Evolutionary conservation across 64 coral and sea anemone species (phyloP).

Genomic region (Montipora sp.): DNA sequence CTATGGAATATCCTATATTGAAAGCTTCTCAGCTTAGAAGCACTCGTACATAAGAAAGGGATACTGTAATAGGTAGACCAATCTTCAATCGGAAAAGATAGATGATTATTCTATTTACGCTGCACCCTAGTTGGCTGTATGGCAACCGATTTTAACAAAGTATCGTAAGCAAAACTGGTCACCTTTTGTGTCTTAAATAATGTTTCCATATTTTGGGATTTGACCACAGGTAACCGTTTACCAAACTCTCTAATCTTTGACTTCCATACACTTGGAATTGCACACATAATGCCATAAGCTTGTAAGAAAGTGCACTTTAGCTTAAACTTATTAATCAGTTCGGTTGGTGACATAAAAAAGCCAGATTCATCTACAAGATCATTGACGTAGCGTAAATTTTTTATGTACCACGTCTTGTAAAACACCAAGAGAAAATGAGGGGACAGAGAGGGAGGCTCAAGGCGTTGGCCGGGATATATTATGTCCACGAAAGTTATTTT

Average conservation of each 20-base stretch:
- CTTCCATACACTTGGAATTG: too few species aligned
- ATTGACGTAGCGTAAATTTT: not conserved
- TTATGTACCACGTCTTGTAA: not conserved
- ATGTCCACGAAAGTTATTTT: too few species aligned
- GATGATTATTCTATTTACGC: conserved; percentile 3
- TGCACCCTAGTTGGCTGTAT: conserved; percentile 6
- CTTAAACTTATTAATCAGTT: not conserved
- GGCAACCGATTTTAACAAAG: not conserved
- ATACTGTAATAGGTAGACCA: too few species aligned
- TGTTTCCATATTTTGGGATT: not conserved
- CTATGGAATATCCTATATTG: too few species aligned
- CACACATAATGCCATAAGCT: too few species aligned
- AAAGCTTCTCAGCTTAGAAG: too few species aligned
- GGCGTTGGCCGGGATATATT: too few species aligned
- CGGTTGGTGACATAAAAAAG: conserved; percentile 9
- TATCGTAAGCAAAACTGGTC: not conserved
- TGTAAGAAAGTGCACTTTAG: not conserved
- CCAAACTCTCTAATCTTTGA: too few species aligned
- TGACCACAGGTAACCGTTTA: not conserved
- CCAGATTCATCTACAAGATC: not conserved
- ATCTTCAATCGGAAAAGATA: not conserved
- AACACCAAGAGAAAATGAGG: too few species aligned
- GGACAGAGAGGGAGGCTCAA: too few species aligned
- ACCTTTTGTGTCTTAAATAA: conserved; percentile 1
- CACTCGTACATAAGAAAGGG: too few species aligned